Percentiles rank a stretch among this genome's conserved stretches.
Evolutionary conservation across 2,888 invertebrate species (phyloP).

Genomic region (Brenthis hecate): DNA sequence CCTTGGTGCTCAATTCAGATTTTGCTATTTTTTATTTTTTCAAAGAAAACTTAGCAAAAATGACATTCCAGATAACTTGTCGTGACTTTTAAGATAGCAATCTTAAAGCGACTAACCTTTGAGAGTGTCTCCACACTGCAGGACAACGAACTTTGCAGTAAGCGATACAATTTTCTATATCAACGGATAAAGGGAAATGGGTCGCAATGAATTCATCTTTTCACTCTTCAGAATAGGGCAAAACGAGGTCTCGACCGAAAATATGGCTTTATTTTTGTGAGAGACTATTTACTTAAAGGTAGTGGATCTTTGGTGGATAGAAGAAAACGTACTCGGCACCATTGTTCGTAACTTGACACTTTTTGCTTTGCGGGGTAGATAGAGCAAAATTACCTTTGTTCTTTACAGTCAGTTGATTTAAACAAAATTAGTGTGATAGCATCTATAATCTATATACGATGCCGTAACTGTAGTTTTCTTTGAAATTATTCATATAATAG

Average conservation of each 20-base stretch:
- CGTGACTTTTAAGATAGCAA: conserved; percentile 6
- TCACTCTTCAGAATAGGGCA: conserved; percentile 54
- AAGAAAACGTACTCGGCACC: neutral
- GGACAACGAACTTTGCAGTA: conserved; percentile 11
- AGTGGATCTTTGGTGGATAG: conserved; percentile 27
- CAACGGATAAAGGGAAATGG: conserved; percentile 36
- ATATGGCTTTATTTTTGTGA: conserved; percentile 50
- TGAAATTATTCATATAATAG: too few species aligned
- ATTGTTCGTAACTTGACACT: neutral
- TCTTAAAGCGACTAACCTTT: conserved; percentile 11
- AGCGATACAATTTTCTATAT: conserved; percentile 28
- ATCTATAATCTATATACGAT: too few species aligned
- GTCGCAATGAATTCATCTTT: conserved; percentile 61
- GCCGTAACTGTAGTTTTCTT: too few species aligned
- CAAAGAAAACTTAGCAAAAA: conserved; percentile 4
- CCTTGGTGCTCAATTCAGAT: neutral
- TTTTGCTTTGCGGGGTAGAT: too few species aligned
- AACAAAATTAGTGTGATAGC: too few species aligned
- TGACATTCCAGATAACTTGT: neutral
- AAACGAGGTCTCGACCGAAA: conserved; percentile 41
- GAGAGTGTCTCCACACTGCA: neutral
- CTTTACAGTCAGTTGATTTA: too few species aligned
- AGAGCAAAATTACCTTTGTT: too few species aligned
- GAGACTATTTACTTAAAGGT: conserved; percentile 48
- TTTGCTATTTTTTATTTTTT: neutral